Conservation (phyloP, 2,888 invertebrate genomes). For the Tenodera sinensis region DNA sequence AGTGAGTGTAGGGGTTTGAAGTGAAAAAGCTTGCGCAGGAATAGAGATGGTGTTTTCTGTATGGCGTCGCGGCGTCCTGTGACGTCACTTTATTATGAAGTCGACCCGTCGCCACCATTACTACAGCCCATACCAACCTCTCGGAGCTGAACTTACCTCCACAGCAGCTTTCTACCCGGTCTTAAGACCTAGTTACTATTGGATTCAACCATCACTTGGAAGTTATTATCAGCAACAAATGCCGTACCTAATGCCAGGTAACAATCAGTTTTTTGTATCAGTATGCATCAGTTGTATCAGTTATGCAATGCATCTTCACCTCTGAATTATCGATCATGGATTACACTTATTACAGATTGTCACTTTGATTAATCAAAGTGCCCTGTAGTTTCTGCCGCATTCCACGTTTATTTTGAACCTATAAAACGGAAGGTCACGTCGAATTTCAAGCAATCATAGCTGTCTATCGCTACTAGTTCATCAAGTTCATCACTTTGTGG, state of each 20-base stretch:
- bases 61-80: constrained; percentile 24
- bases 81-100: constrained; percentile 29
- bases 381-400: no score
- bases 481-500: no score
- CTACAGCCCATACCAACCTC: constrained; percentile 29
- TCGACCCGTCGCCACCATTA: constrained; percentile 29
- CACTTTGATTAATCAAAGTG: no score
- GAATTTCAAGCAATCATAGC: no score
- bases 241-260: constrained; percentile 78
- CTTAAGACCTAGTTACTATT: constrained; percentile 27
- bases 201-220: constrained; percentile 15
- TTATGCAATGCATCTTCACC: no score
- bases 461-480: no score
- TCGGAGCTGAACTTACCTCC: constrained; percentile 25
- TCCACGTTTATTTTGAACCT: no score
- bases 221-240: constrained; percentile 29
- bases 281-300: no score
- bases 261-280: neutral
- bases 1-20: neutral
- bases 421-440: no score
- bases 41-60: constrained; percentile 19
- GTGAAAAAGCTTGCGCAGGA: neutral
- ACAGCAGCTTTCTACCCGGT: constrained; percentile 21
- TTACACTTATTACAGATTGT: no score
- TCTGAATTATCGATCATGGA: no score